Conservation (phyloP, 2,113 vertebrate species). For the Chaetura pelagica region DNA sequence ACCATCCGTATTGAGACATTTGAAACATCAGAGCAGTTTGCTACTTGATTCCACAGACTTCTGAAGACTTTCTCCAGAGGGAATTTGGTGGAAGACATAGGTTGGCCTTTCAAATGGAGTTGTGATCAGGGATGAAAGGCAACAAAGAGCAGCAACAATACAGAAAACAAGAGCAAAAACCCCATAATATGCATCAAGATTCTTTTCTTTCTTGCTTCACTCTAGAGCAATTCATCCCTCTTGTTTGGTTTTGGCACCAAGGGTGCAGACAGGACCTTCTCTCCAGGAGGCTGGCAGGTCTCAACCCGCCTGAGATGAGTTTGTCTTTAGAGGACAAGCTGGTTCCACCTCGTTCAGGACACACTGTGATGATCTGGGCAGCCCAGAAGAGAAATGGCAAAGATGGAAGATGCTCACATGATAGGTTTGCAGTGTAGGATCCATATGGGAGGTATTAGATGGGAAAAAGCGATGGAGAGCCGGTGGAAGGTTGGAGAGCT, state of each 20-base stretch:
- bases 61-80: not conserved
- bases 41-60: not conserved
- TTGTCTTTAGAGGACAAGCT: not conserved
- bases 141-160: not conserved
- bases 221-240: not conserved
- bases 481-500: not conserved
- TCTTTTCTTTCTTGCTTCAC: not conserved
- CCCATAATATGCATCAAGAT: not conserved
- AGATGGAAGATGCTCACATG: not conserved
- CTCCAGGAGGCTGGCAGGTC: not conserved
- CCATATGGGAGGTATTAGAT: fast-evolving
- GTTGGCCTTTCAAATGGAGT: not conserved
- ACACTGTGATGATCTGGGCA: not conserved
- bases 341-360: not conserved
- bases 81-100: not conserved
- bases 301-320: not conserved
- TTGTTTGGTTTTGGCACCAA: not conserved
- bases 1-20: not conserved
- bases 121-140: not conserved
- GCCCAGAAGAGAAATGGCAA: not conserved
- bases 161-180: not conserved
- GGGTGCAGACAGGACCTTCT: not conserved
- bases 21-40: not conserved
- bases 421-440: not conserved
- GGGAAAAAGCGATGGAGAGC: not conserved